Conservation (phyloP, 2,113 vertebrate genomes). For the Orthonyx spaldingii region DNA sequence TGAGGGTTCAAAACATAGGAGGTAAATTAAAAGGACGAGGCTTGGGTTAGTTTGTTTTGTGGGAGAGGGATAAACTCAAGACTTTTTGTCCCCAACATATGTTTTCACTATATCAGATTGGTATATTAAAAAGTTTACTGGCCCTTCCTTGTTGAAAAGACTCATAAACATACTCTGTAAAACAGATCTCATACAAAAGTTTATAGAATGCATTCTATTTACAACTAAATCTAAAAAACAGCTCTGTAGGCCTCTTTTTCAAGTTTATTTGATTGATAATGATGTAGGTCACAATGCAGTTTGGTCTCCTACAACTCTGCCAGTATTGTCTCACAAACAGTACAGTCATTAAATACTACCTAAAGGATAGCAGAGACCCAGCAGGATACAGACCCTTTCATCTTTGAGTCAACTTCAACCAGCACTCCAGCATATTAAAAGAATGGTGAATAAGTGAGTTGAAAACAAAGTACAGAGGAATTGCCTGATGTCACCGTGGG, state of each 20-base stretch:
- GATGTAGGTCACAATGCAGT: background rate
- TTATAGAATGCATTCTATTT: background rate
- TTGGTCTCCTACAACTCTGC: background rate
- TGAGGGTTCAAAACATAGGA: background rate
- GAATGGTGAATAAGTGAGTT: background rate
- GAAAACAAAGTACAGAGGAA: background rate
- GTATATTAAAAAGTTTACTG: background rate
- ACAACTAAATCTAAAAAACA: background rate
- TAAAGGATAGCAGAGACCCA: background rate
- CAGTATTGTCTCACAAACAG: background rate
- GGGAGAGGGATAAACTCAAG: background rate
- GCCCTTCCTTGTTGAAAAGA: background rate
- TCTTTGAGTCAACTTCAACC: background rate
- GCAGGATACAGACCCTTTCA: conserved; percentile 20
- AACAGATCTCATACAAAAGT: background rate
- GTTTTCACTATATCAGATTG: background rate
- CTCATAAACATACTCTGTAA: conserved; percentile 7
- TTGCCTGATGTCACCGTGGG: background rate
- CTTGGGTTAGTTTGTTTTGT: background rate
- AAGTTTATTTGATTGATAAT: background rate
- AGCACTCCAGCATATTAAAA: background rate
- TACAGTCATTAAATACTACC: background rate
- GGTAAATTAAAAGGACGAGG: background rate
- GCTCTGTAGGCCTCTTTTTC: background rate
- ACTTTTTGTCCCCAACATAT: background rate